Conservation (phyloP, 2,888 invertebrate species). For the Dasysyrphus tricinctus region DNA sequence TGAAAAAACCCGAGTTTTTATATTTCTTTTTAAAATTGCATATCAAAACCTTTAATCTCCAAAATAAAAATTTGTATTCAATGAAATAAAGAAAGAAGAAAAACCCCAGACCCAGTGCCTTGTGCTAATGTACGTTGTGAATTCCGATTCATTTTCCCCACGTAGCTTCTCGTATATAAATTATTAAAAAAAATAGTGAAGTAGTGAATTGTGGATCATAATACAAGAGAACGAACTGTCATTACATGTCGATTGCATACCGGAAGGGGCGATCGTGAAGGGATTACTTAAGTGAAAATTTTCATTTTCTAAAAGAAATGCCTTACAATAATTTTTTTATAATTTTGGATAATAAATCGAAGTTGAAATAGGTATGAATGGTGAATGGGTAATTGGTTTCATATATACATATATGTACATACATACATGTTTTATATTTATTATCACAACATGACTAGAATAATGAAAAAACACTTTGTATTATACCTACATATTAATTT, state of each 20-base stretch:
- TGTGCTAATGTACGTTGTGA: constrained; percentile 50
- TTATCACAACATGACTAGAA: constrained; percentile 7
- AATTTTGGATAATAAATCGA: constrained; percentile 48
- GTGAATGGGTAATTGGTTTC: background rate
- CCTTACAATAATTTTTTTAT: background rate
- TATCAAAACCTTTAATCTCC: constrained; percentile 3
- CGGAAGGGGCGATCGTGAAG: constrained; percentile 55
- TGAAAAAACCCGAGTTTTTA: background rate
- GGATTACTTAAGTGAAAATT: constrained; percentile 45
- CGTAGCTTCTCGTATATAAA: constrained; percentile 5
- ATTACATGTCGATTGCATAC: constrained; percentile 57
- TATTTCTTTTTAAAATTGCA: background rate
- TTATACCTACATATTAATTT: too few relatives aligned
- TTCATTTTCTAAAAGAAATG: constrained; percentile 16
- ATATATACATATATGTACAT: background rate
- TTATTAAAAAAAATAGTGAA: constrained; percentile 20
- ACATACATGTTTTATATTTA: background rate
- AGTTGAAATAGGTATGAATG: constrained; percentile 43
- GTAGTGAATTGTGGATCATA: constrained; percentile 67
- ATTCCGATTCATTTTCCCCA: constrained; percentile 47
- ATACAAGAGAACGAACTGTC: constrained; percentile 53
- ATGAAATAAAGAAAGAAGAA: constrained; percentile 33
- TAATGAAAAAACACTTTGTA: background rate
- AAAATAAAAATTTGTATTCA: constrained; percentile 21
- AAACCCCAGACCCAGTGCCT: constrained; percentile 6